phyloP scores from a whole-genome alignment of 2,797 vertebrate genomes.

The Cirrhinus mrigala region DNA sequence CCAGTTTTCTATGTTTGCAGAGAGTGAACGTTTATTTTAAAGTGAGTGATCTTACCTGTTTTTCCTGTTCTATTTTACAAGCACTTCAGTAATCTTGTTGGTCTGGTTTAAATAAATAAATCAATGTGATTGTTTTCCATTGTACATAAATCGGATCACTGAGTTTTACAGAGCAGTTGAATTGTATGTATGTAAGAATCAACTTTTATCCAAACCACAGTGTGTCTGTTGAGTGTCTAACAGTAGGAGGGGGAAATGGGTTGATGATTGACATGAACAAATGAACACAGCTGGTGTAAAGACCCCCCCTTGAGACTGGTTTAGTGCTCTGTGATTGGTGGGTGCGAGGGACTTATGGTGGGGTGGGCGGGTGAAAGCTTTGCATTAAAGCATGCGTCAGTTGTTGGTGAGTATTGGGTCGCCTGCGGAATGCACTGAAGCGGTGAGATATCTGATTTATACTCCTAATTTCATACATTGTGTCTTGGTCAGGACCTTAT shows the following conservation, averaged over 20 bases:
- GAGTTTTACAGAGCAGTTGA: not conserved
- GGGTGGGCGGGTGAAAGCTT: slow-evolving; percentile 69
- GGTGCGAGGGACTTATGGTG: slow-evolving; percentile 66
- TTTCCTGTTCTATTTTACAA: not conserved
- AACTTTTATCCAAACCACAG: not conserved
- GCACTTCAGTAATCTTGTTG: not conserved
- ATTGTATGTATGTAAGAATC: not conserved
- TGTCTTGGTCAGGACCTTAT: slow-evolving; percentile 4
- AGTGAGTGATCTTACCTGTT: not conserved
- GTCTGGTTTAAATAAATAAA: not conserved
- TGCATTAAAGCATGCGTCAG: slow-evolving; percentile 78
- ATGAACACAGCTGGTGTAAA: slow-evolving; percentile 75
- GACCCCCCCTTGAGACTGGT: slow-evolving; percentile 45
- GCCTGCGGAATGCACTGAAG: slow-evolving; percentile 65
- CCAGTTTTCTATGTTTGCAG: not conserved
- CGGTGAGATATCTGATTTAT: slow-evolving; percentile 74
- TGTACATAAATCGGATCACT: not conserved
- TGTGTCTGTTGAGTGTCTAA: slow-evolving; percentile 21
- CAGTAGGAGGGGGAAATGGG: slow-evolving; percentile 16
- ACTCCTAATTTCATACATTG: not conserved
- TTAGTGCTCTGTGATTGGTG: slow-evolving; percentile 75
- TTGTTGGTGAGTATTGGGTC: slow-evolving; percentile 72
- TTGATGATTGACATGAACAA: slow-evolving; percentile 76
- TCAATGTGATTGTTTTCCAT: not conserved
- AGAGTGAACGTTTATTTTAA: not conserved